These are phyloP conservation scores for Eucidaris tribuloides DNA, from an alignment of 35 echinoderm and acorn worm genomes.

Conservation along the genomic window DNA sequence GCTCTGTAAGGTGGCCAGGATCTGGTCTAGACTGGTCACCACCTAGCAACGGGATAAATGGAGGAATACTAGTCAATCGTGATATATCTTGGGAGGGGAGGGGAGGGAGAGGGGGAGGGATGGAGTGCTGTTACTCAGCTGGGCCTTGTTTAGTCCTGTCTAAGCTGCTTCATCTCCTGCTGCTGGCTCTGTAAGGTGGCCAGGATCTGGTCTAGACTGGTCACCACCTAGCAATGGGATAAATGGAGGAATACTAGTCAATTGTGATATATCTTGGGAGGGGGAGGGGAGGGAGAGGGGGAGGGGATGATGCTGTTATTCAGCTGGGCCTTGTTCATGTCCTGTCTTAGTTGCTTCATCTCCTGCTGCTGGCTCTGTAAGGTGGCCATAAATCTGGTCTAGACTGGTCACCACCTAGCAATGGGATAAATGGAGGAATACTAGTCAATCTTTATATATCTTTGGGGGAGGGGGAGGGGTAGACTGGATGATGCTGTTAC, in stretches of 20 bases:
- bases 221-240: too few species aligned
- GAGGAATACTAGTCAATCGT: too few species aligned
- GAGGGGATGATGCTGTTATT: constrained; percentile 93
- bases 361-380: constrained; percentile 79
- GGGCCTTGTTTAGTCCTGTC: constrained; percentile 75
- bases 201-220: constrained; percentile 57
- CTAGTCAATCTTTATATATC: too few species aligned
- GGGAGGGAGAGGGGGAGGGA: too few species aligned
- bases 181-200: constrained; percentile 53
- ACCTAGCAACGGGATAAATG: too few species aligned
- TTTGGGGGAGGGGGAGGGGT: too few species aligned
- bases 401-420: constrained; percentile 37
- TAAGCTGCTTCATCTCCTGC: constrained; percentile 74
- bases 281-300: constrained; percentile 44
- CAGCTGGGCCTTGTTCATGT: constrained; percentile 76
- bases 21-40: constrained; percentile 54
- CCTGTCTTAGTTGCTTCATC: constrained; percentile 66
- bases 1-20: constrained; percentile 37
- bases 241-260: too few species aligned
- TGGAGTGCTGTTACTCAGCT: constrained; percentile 87
- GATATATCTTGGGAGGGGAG: too few species aligned
- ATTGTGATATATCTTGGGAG: too few species aligned
- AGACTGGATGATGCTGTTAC: too few species aligned
- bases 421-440: too few species aligned
- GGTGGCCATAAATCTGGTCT: constrained; percentile 50